Evolutionary conservation across 1,140 invertebrate species (phyloP), one percentile per base, ranked within the genome.

Genomic region (Hyles euphorbiae): DNA sequence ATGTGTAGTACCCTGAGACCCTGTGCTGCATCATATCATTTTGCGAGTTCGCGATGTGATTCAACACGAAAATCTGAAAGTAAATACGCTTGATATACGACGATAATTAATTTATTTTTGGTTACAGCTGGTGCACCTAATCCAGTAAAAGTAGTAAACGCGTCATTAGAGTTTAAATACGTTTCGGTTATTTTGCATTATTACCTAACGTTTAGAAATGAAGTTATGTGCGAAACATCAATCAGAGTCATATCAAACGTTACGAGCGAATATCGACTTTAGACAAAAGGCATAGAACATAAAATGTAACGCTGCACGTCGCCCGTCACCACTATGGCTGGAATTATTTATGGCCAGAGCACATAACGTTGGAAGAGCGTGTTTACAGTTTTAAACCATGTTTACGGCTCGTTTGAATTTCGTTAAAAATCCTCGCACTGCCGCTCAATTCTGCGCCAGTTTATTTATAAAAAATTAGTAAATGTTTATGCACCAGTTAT

Each of bases 1-100:
- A 90, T n/a, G 95, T 96, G 69, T 96, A 96, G 83, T 96, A 97
- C 4, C 95, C 96, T 33, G 96, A 97, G 0, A 96, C 94, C 11
- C 96, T 90, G 64, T 96, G 94, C 50, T 93, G 92, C 65, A 96
- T 89, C 54, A 95, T 91, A 60, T 95, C 94, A 48, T 92, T 92
- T 76, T 95, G 94, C n/a, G 92, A 90, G 32, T 85, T 76, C 43
- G 81, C 86, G 61, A 94, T 70, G 54, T 89, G 87, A 75, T 94
- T 94, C 73, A 93, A 91, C 36, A 92, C 90, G 74, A 91, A 92
- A 54, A 93, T 88, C 93, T 94, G 90, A 43, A 90, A 90, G n/a
- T 44, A 2, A 36, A 40, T 8, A 40, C 36, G 8, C 36, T 40
- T 40, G 4, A 40, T 40, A 8, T 51, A 60, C 48, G 3, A 10